phyloP scores from a whole-genome alignment of 2,797 vertebrate genomes.

The Rhinoraja longicauda region DNA sequence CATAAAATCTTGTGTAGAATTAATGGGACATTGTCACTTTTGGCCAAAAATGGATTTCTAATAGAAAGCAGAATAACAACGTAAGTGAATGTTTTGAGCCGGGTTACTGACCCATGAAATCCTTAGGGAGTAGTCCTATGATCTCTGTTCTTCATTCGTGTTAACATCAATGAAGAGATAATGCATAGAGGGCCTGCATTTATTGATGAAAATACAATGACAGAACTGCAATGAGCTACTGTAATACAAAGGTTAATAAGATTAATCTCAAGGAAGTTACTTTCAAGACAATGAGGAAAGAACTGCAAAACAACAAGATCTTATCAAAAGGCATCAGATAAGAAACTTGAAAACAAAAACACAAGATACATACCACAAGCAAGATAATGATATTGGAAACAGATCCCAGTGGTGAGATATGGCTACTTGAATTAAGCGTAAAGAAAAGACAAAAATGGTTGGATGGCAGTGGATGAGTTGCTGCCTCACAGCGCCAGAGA shows the following conservation, averaged over 20 bases:
- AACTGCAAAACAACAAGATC: background rate
- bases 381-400: background rate
- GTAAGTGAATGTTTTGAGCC: background rate
- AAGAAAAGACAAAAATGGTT: background rate
- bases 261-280: background rate
- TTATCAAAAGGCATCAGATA: background rate
- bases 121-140: background rate
- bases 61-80: conserved; percentile 28
- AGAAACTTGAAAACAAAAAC: background rate
- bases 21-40: background rate
- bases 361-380: background rate
- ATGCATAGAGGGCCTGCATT: background rate
- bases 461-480: too few relatives aligned
- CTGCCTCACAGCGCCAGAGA: too few relatives aligned
- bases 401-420: background rate
- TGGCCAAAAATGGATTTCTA: conserved; percentile 25
- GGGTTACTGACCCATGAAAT: background rate
- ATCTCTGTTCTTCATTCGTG: background rate
- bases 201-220: background rate
- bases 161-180: conserved; percentile 12
- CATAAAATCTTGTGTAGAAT: background rate
- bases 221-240: background rate
- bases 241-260: background rate
- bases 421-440: background rate
- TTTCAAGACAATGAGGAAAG: background rate